Conservation (phyloP, 2,113 vertebrate species). For the Columba janthina region DNA sequence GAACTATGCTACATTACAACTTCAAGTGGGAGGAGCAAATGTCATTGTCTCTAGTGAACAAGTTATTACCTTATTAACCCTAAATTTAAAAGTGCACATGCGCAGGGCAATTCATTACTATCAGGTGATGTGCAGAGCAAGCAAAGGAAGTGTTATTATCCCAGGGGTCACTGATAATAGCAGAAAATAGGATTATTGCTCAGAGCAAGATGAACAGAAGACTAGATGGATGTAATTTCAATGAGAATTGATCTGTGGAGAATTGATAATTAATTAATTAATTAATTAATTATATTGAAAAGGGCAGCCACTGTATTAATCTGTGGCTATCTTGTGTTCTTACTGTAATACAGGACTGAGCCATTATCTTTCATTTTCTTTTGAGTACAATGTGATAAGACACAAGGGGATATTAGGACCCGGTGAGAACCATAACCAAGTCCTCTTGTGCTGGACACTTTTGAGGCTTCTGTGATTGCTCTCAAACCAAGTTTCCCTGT, state of each 20-base stretch:
- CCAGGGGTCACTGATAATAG: background rate
- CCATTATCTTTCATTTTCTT: background rate
- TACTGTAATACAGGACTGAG: background rate
- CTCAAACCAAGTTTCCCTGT: background rate
- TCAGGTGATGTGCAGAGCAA: background rate
- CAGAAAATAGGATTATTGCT: background rate
- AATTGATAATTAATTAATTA: background rate
- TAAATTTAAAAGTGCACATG: background rate
- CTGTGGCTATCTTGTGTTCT: background rate
- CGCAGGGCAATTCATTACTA: background rate
- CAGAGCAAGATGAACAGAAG: background rate
- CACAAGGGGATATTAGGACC: background rate
- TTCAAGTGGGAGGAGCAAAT: background rate
- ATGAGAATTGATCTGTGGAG: background rate
- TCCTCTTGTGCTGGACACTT: background rate
- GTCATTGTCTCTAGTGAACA: background rate
- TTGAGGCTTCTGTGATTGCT: background rate
- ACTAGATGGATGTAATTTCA: slow-evolving; percentile 7
- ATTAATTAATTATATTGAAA: background rate
- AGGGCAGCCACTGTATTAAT: background rate
- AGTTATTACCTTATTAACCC: background rate
- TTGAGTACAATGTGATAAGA: background rate
- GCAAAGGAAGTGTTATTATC: background rate
- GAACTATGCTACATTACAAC: background rate
- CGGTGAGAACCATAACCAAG: background rate